Conservation (phyloP, 2,113 vertebrate genomes). For the Bucco capensis region DNA sequence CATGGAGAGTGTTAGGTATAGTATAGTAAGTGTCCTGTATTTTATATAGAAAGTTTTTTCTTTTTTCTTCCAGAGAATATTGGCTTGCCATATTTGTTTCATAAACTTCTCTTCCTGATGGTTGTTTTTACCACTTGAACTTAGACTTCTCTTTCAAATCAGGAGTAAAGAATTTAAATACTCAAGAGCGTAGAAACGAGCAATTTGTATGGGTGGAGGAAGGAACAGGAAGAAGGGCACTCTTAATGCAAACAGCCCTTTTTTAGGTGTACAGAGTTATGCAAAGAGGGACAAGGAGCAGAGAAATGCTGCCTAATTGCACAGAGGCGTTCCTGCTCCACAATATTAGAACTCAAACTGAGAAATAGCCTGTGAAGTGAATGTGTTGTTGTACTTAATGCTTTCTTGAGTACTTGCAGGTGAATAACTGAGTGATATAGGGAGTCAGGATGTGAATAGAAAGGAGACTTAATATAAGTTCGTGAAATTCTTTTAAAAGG, state of each 20-base stretch:
- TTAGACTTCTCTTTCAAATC: not conserved
- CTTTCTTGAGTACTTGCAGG: not conserved
- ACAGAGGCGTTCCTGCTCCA: not conserved
- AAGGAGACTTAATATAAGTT: not conserved
- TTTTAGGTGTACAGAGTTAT: not conserved
- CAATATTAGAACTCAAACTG: not conserved
- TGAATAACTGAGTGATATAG: not conserved
- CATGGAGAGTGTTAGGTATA: not conserved
- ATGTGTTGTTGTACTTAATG: not conserved
- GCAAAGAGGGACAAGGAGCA: not conserved
- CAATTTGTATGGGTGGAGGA: not conserved
- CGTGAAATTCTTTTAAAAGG: not conserved
- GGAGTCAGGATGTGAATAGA: not conserved
- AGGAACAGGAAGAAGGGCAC: not conserved
- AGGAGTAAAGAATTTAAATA: not conserved
- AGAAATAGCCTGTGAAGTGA: not conserved
- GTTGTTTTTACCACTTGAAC: not conserved
- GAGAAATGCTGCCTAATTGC: too few species aligned
- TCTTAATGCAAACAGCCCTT: not conserved
- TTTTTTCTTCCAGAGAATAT: not conserved
- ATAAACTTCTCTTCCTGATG: not conserved
- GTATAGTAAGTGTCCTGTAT: not conserved
- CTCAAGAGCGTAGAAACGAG: not conserved
- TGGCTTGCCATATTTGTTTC: not conserved
- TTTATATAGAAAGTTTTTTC: not conserved